phyloP scores from a whole-genome alignment of 2,888 invertebrate species.

The Maniola hyperantus region DNA sequence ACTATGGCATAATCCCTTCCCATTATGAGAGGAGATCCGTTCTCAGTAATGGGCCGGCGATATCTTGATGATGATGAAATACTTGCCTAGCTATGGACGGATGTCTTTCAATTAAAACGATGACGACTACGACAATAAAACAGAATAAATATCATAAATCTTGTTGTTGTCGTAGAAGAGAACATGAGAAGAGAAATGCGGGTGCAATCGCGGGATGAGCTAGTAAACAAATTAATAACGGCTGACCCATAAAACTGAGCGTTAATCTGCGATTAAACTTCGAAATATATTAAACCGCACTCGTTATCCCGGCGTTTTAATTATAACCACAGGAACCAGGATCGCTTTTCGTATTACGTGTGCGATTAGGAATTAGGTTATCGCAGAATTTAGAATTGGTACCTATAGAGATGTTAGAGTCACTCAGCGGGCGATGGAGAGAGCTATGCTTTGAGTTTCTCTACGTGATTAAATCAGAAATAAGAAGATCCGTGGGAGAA shows the following conservation, averaged over 20 bases:
- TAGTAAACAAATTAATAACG: constrained; percentile 9
- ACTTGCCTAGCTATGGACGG: too few relatives aligned
- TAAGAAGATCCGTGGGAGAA: too few relatives aligned
- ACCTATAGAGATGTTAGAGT: neutral
- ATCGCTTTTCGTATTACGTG: neutral
- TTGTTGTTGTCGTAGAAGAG: neutral
- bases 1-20: too few relatives aligned
- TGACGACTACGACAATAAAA: neutral
- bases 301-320: constrained; percentile 25
- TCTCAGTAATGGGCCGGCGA: too few relatives aligned
- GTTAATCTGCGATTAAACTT: constrained; percentile 12
- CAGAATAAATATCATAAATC: neutral
- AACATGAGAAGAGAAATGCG: neutral
- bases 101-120: too few relatives aligned
- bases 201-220: neutral
- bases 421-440: too few relatives aligned
- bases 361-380: neutral
- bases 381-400: neutral
- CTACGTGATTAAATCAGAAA: too few relatives aligned
- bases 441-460: too few relatives aligned
- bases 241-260: constrained; percentile 10
- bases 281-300: constrained; percentile 9
- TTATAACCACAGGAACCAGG: constrained; percentile 29
- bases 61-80: too few relatives aligned
- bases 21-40: too few relatives aligned